These are phyloP conservation scores for Teinopalpus imperialis DNA, from an alignment of 2,888 invertebrate species.

Conservation along the genomic window DNA sequence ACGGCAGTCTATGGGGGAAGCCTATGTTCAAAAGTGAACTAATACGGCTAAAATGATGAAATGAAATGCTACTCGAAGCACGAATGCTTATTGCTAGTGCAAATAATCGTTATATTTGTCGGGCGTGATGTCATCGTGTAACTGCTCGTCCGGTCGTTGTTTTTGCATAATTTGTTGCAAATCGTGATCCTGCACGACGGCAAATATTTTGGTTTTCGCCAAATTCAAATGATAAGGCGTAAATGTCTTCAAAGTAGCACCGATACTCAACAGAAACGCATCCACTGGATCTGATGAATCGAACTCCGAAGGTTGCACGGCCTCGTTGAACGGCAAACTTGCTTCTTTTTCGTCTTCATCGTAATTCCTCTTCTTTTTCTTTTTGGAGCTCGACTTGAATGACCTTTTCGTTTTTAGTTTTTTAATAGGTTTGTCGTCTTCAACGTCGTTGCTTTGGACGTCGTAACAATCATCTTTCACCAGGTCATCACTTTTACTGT, in stretches of 20 bases:
- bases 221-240: slow-evolving; percentile 70
- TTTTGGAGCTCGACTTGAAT: slow-evolving; percentile 34
- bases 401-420: slow-evolving; percentile 37
- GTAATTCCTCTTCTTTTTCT: slow-evolving; percentile 37
- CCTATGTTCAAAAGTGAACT: no score
- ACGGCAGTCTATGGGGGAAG: no score
- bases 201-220: slow-evolving; percentile 73
- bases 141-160: slow-evolving; percentile 33
- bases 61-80: slow-evolving; percentile 6
- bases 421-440: slow-evolving; percentile 39
- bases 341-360: slow-evolving; percentile 37
- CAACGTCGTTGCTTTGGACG: slow-evolving; percentile 39
- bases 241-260: slow-evolving; percentile 65
- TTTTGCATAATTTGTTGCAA: slow-evolving; percentile 70
- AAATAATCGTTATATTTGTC: slow-evolving; percentile 13
- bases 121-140: slow-evolving; percentile 34
- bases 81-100: slow-evolving; percentile 5
- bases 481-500: slow-evolving; percentile 38
- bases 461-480: slow-evolving; percentile 39
- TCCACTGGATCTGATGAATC: slow-evolving; percentile 65
- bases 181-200: slow-evolving; percentile 72
- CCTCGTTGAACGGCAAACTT: slow-evolving; percentile 36
- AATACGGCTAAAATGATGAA: no score
- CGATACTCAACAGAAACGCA: slow-evolving; percentile 66
- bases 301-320: slow-evolving; percentile 40